These are phyloP conservation scores for Tachina grossa DNA, from an alignment of 2,888 invertebrate genomes.

Conservation along the genomic window DNA sequence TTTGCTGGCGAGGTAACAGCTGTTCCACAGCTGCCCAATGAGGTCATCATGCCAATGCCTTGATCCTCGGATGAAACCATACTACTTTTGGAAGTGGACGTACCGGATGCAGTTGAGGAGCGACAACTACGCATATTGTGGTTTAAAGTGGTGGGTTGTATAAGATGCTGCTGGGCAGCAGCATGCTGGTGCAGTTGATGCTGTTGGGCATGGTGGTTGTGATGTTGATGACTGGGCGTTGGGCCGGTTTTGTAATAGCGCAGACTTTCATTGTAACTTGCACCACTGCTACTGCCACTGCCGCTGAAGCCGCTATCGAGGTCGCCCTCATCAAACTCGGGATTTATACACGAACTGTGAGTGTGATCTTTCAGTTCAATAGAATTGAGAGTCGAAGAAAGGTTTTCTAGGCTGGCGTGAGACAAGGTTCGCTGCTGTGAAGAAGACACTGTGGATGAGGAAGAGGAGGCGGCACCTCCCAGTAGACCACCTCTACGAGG, in stretches of 20 bases:
- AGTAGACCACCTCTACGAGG: constrained; percentile 78
- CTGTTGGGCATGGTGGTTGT: constrained; percentile 59
- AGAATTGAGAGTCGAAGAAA: constrained; percentile 81
- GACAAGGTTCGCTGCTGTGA: constrained; percentile 77
- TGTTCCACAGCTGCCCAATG: constrained; percentile 70
- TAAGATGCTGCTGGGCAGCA: constrained; percentile 58
- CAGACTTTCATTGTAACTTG: constrained; percentile 90
- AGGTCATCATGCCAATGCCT: constrained; percentile 79
- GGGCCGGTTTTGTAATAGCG: constrained; percentile 83
- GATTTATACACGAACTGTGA: constrained; percentile 81
- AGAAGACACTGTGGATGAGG: constrained; percentile 77
- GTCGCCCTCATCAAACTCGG: constrained; percentile 84
- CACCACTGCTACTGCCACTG: constrained; percentile 89
- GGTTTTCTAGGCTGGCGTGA: constrained; percentile 81
- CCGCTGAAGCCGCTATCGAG: constrained; percentile 90
- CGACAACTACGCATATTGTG: constrained; percentile 82
- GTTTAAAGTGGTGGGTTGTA: constrained; percentile 78
- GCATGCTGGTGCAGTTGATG: constrained; percentile 70
- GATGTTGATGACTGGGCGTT: constrained; percentile 66
- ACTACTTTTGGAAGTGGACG: constrained; percentile 82
- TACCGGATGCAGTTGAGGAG: constrained; percentile 82
- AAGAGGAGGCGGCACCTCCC: constrained; percentile 77
- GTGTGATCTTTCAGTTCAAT: constrained; percentile 82
- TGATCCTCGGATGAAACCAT: constrained; percentile 82
- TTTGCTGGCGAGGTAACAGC: constrained; percentile 60